Conservation (phyloP, 2,113 vertebrate genomes). For the Shinisaurus crocodilurus region DNA sequence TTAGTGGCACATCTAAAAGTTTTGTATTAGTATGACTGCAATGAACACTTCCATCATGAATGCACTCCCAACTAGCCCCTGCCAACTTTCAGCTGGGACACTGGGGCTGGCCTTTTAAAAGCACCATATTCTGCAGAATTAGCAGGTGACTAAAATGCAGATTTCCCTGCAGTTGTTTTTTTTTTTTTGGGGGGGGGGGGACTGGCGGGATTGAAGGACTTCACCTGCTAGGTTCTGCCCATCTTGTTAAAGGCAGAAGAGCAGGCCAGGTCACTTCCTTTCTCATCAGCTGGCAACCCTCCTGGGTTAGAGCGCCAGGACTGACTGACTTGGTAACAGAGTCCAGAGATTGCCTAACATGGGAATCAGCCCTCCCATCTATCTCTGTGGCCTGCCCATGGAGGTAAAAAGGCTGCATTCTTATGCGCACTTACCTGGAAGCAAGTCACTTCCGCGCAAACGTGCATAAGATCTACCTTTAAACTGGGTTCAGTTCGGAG, state of each 20-base stretch:
- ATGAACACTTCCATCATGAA: no score
- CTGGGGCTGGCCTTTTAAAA: background rate
- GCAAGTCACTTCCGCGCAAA: background rate
- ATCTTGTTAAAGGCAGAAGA: background rate
- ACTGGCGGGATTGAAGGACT: background rate
- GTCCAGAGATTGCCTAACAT: background rate
- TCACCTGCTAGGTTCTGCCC: background rate
- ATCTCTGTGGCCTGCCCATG: background rate
- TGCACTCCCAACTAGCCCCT: background rate
- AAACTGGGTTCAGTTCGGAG: background rate
- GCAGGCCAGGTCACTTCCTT: background rate
- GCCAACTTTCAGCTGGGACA: background rate
- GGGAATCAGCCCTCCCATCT: background rate
- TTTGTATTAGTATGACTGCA: background rate
- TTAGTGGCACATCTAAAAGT: background rate
- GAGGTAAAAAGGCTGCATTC: background rate
- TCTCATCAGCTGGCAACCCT: background rate
- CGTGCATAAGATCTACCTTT: background rate
- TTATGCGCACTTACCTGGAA: background rate
- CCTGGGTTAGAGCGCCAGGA: background rate
- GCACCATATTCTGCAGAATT: background rate
- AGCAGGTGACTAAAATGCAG: background rate
- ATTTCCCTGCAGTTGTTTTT: no score
- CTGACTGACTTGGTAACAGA: background rate
- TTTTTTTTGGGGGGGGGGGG: background rate